Conservation (phyloP, 2,888 invertebrate genomes). For the Synergus itoensis region DNA sequence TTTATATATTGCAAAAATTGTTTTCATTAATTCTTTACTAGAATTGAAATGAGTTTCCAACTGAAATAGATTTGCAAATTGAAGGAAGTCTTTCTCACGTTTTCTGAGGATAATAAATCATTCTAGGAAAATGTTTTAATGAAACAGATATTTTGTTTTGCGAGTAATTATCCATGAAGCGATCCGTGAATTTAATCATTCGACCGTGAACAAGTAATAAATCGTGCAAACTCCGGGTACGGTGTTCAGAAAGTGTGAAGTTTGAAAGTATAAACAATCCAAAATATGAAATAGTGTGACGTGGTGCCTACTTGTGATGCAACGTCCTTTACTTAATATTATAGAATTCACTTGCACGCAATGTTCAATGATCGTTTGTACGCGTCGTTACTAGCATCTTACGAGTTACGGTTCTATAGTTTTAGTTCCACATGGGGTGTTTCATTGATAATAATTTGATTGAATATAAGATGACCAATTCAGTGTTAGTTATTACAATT, state of each 20-base stretch:
- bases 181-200: slow-evolving; percentile 41
- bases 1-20: background rate
- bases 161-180: slow-evolving; percentile 19
- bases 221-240: slow-evolving; percentile 16
- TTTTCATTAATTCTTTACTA: background rate
- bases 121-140: background rate
- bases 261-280: slow-evolving; percentile 57
- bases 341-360: slow-evolving; percentile 35
- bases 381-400: slow-evolving; percentile 7
- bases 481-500: background rate
- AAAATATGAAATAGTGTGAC: slow-evolving; percentile 42
- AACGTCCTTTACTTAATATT: slow-evolving; percentile 23
- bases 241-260: slow-evolving; percentile 66
- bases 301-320: slow-evolving; percentile 32
- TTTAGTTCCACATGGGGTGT: slow-evolving; percentile 24
- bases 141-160: slow-evolving; percentile 8
- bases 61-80: background rate
- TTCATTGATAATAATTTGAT: slow-evolving; percentile 28
- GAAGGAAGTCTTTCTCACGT: background rate
- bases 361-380: slow-evolving; percentile 8
- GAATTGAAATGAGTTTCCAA: background rate
- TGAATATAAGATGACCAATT: slow-evolving; percentile 9
- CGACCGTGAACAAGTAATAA: slow-evolving; percentile 47
- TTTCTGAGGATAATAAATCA: slow-evolving; percentile 3
- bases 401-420: slow-evolving; percentile 26